These are phyloP conservation scores for Drosophila arawakana DNA, from an alignment of 1,140 invertebrate genomes.

Conservation along the genomic window DNA sequence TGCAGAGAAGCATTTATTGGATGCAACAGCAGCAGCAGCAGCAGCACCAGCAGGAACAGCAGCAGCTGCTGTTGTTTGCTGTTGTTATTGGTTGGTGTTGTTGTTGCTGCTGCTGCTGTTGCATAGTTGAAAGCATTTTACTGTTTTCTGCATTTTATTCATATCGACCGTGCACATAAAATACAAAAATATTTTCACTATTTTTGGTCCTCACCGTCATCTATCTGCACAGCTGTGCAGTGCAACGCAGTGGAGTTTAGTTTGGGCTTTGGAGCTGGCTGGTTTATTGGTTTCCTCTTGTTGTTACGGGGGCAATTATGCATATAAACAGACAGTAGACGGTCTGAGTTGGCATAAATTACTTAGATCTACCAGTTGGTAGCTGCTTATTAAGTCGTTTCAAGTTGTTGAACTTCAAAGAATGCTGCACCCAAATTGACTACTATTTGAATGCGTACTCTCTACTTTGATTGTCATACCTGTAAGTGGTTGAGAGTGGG, in stretches of 20 bases:
- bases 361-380: conserved; percentile 47
- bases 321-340: conserved; percentile 43
- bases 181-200: conserved; percentile 72
- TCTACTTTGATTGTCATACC: neutral
- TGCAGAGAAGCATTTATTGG: conserved; percentile 27
- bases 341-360: conserved; percentile 48
- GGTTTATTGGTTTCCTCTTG: conserved; percentile 42
- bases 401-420: conserved; percentile 57
- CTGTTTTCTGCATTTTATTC: conserved; percentile 73
- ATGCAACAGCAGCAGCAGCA: neutral
- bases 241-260: neutral
- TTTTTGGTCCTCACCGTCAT: conserved; percentile 59
- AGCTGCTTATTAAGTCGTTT: conserved; percentile 77
- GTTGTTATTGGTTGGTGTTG: conserved; percentile 22
- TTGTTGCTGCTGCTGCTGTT: conserved; percentile 8
- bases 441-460: neutral
- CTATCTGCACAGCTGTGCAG: conserved; percentile 38
- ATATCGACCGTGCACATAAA: conserved; percentile 61
- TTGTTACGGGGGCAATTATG: conserved; percentile 49
- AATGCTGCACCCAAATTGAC: conserved; percentile 52
- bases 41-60: neutral
- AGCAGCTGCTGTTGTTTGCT: conserved; percentile 18
- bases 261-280: conserved; percentile 21
- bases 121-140: conserved; percentile 68
- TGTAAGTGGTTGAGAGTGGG: neutral